Conservation (phyloP, 2,113 vertebrate genomes). For the Galemys pyrenaicus region DNA sequence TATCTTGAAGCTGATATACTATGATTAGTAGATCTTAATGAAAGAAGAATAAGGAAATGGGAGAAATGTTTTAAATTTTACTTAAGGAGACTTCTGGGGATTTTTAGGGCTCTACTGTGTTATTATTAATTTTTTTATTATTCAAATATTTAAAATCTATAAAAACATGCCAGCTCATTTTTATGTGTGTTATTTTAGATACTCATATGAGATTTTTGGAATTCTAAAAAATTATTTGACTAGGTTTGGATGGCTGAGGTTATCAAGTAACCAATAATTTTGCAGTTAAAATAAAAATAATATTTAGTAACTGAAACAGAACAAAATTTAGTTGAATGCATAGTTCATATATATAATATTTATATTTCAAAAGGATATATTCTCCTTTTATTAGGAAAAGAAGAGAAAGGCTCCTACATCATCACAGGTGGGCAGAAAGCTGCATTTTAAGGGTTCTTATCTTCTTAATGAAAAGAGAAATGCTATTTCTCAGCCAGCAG, state of each 20-base stretch:
- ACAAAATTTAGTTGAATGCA: not conserved
- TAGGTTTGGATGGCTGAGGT: not conserved
- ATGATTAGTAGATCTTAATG: not conserved
- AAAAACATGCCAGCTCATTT: not conserved
- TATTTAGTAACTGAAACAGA: not conserved
- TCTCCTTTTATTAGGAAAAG: too few species aligned
- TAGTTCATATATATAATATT: not conserved
- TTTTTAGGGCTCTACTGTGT: not conserved
- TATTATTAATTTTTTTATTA: not conserved
- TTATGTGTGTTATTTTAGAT: not conserved
- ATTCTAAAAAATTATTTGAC: not conserved
- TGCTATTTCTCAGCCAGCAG: not conserved
- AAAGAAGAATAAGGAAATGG: not conserved
- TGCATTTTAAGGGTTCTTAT: not conserved
- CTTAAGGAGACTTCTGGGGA: not conserved
- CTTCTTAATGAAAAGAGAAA: not conserved
- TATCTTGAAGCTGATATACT: not conserved
- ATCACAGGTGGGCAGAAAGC: too few species aligned
- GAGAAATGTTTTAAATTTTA: not conserved
- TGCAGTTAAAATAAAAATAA: not conserved
- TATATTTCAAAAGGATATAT: too few species aligned
- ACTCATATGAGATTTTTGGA: not conserved
- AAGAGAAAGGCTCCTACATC: too few species aligned
- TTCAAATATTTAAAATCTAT: not conserved
- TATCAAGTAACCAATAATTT: not conserved